A percentile compares a stretch with the other conserved stretches of the same genome.
Evolutionary conservation across 2,797 vertebrate species (phyloP).

Genomic region (Nyctalus aviator): DNA sequence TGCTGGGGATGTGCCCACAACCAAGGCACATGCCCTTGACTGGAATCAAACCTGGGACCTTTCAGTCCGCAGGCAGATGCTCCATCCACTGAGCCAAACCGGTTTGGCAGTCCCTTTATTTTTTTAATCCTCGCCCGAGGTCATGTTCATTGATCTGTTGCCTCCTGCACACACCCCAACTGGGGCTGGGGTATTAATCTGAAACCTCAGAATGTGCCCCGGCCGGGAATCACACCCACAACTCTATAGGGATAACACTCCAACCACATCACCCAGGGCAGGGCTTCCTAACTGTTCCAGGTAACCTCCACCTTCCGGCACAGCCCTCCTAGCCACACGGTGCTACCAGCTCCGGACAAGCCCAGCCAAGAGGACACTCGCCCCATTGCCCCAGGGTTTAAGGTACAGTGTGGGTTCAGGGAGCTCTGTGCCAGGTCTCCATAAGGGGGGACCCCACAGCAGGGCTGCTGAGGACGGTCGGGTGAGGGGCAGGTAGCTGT

Average conservation of each 20-base stretch:
- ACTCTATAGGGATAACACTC: background rate
- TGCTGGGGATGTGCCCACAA: too few species aligned
- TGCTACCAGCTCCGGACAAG: background rate
- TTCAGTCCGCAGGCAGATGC: too few species aligned
- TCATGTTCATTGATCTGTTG: background rate
- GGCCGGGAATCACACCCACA: background rate
- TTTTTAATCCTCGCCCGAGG: background rate
- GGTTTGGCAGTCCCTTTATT: background rate
- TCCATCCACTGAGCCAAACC: too few species aligned
- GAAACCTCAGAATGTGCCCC: background rate
- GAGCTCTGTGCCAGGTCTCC: background rate
- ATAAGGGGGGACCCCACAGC: background rate
- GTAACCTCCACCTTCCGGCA: background rate
- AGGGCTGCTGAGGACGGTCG: fast-evolving
- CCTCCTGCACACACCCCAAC: background rate
- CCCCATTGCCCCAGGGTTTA: background rate
- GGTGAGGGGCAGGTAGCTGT: background rate
- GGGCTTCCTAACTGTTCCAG: background rate
- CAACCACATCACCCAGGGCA: background rate
- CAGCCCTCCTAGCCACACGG: background rate
- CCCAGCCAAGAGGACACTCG: background rate
- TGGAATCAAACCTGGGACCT: too few species aligned
- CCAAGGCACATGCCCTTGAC: too few species aligned
- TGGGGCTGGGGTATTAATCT: background rate
- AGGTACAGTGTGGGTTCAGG: background rate